Evolutionary conservation across 35 echinoderm and acorn worm genomes (phyloP), one percentile per base, ranked within the genome.

Genomic region (Strongylocentrotus purpuratus): DNA sequence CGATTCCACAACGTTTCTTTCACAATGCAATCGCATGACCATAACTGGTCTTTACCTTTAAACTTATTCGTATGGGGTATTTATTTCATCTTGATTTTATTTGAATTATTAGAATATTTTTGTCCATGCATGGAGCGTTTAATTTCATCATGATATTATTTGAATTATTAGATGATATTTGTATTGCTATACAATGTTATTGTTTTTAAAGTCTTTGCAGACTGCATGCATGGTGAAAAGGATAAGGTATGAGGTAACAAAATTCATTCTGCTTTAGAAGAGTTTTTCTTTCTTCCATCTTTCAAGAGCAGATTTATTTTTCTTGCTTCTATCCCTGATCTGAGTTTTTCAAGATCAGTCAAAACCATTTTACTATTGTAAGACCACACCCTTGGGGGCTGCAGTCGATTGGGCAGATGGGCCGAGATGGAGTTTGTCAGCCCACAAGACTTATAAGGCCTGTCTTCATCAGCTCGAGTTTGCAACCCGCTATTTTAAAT

Each of bases 151-250:
- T 78, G 7, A 78, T 78, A 4, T 78, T 78, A 78, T 78, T 59
- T 28, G 65, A 78, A 78, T 78, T 18, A 78, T n/a, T 7, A 78
- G 22, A 31, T 22, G 18, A 78, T 9, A 7, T 22, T 55, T 78
- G 65, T 78, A 78, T 78, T 78, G 65, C 65, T 78, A 78, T 78
- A 55, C 50, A n/a, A 78, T 78, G 65, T 78, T 78, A 78, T 78
- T 78, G 28, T 78, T 78, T 78, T 78, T 78, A 7, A 78, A 78
- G 65, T n/a, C 65, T 78, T 78, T 78, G 65, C 65, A 78, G 65
- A 78, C 65, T 78, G 22, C 65, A 78, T 78, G 65, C 65, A 28
- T 78, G 65, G 65, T 15, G 4, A 78, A 78, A 78, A 78, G 65
- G 65, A 78, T 78, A 78, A 78, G 65, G 65, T 22, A 28, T 22